phyloP scores from a whole-genome alignment of 1,140 invertebrate species.

The Carposina sasakii region DNA sequence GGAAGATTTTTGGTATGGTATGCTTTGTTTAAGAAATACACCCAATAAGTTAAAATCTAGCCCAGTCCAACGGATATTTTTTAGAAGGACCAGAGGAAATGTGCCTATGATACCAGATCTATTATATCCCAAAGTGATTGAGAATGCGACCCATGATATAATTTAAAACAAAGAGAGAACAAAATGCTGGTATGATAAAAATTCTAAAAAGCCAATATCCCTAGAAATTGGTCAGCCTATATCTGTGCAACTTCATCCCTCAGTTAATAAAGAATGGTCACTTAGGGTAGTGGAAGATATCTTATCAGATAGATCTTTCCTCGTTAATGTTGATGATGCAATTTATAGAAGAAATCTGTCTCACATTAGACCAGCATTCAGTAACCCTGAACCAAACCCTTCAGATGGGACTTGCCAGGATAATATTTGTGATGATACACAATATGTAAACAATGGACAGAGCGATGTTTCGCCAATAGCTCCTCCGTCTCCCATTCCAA shows the following conservation, averaged over 20 bases:
- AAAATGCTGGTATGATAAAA: slow-evolving; percentile 5
- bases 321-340: not conserved
- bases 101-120: not conserved
- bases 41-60: slow-evolving; percentile 11
- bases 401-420: not conserved
- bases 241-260: slow-evolving; percentile 1
- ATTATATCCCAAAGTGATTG: not conserved
- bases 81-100: slow-evolving; percentile 2
- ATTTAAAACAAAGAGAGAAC: not conserved
- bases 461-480: no score
- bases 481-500: no score
- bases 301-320: slow-evolving; percentile 1
- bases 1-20: slow-evolving; percentile 15
- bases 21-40: slow-evolving; percentile 17
- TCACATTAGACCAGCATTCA: not conserved
- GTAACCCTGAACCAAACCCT: not conserved
- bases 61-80: slow-evolving; percentile 6
- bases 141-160: not conserved
- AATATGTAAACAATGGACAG: no score
- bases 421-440: no score
- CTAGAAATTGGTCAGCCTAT: slow-evolving; percentile 9
- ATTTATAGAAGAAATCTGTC: slow-evolving; percentile 1
- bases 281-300: not conserved
- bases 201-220: not conserved
- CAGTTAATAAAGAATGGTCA: not conserved